These are phyloP conservation scores for Danio tinwini DNA, from an alignment of 2,797 vertebrate genomes.

Conservation along the genomic window DNA sequence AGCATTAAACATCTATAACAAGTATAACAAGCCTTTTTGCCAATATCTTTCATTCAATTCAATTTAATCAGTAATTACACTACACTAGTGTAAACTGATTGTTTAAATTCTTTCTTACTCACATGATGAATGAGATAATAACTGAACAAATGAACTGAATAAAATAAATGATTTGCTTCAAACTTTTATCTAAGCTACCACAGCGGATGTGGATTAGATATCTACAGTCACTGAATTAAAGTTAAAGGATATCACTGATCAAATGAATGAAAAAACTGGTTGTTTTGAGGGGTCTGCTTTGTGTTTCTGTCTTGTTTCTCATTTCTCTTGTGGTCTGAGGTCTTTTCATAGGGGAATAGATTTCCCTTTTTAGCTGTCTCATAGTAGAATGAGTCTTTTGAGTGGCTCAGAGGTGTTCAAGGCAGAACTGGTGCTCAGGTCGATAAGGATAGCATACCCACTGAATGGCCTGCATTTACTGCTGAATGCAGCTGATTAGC, in stretches of 20 bases:
- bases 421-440: slow-evolving; percentile 46
- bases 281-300: slow-evolving; percentile 7
- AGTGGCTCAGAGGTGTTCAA: slow-evolving; percentile 14
- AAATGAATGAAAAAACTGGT: neutral
- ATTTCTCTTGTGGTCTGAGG: neutral
- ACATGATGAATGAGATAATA: neutral
- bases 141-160: neutral
- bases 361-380: slow-evolving; percentile 32
- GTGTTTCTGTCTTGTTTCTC: neutral
- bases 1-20: no score
- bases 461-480: slow-evolving; percentile 54
- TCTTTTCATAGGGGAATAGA: slow-evolving; percentile 24
- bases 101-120: neutral
- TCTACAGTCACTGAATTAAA: neutral
- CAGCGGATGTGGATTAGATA: neutral
- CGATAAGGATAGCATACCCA: slow-evolving; percentile 40
- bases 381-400: slow-evolving; percentile 24
- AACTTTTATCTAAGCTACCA: neutral
- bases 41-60: no score
- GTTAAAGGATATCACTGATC: slow-evolving; percentile 6
- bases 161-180: neutral
- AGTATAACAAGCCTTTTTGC: no score
- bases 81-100: neutral
- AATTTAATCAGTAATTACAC: neutral
- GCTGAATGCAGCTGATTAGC: slow-evolving; percentile 37